Percentiles rank a stretch among this genome's conserved stretches.
Conservation (phyloP, 23 tunicate genomes). For the Phallusia fumigata region DNA sequence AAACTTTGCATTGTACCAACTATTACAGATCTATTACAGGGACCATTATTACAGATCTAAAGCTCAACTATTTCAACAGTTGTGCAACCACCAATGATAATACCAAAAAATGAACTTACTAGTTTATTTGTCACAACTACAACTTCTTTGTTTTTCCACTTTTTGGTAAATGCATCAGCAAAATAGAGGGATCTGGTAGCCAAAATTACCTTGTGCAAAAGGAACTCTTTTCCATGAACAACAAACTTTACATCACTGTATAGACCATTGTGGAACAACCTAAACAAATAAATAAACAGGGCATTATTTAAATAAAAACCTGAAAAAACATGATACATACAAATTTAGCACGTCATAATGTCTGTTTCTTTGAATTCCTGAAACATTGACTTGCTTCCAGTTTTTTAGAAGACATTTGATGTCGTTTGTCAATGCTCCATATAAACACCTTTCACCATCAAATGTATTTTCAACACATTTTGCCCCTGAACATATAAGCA, state of each 20-base stretch:
- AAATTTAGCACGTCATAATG: conserved; percentile 39
- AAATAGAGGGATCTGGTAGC: conserved; percentile 49
- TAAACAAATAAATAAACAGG: not conserved
- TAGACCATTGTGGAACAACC: not conserved
- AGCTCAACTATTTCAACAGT: too few relatives aligned
- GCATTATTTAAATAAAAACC: too few relatives aligned
- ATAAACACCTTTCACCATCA: conserved; percentile 77
- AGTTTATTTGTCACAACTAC: not conserved
- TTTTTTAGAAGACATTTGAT: conserved; percentile 38
- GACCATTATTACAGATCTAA: too few relatives aligned
- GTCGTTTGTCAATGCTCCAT: conserved; percentile 75
- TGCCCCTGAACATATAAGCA: conserved; percentile 4
- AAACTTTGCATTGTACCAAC: too few relatives aligned
- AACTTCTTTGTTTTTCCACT: conserved; percentile 21
- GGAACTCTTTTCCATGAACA: conserved; percentile 22
- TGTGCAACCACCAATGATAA: too few relatives aligned
- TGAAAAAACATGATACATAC: conserved; percentile 1
- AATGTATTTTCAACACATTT: conserved; percentile 61
- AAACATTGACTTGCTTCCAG: conserved; percentile 57
- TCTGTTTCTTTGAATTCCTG: conserved; percentile 24
- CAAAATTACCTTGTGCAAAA: conserved; percentile 36
- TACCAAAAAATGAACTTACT: not conserved
- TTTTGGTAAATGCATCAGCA: conserved; percentile 18
- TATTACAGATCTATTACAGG: too few relatives aligned
- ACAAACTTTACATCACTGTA: conserved; percentile 25